phyloP scores from a whole-genome alignment of 2,888 invertebrate genomes.

The Artemia sinica region DNA sequence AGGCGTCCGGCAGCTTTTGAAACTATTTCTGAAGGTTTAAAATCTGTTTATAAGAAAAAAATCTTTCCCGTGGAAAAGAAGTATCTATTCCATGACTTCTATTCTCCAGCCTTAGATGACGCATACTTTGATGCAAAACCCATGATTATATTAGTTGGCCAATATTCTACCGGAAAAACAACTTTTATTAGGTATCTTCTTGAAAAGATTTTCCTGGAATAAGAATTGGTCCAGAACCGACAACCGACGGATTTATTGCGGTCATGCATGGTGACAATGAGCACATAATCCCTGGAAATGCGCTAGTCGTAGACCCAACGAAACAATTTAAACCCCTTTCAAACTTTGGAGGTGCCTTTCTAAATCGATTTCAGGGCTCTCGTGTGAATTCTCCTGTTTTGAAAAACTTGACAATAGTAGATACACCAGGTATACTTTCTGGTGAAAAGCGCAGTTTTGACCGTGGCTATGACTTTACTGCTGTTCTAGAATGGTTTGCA shows the following conservation, averaged over 20 bases:
- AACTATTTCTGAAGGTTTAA: slow-evolving; percentile 82
- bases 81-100: slow-evolving; percentile 87
- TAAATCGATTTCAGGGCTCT: slow-evolving; percentile 93
- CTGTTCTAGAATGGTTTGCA: slow-evolving; percentile 97
- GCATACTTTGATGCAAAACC: slow-evolving; percentile 97
- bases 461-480: slow-evolving; percentile 69
- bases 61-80: slow-evolving; percentile 69
- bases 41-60: slow-evolving; percentile 78
- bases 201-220: slow-evolving; percentile 91
- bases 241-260: slow-evolving; percentile 92
- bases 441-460: slow-evolving; percentile 86
- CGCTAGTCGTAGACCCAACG: slow-evolving; percentile 90
- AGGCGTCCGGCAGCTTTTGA: slow-evolving; percentile 42
- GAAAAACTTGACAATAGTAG: slow-evolving; percentile 85
- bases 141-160: slow-evolving; percentile 91
- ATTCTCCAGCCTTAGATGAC: slow-evolving; percentile 86
- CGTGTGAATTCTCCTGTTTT: slow-evolving; percentile 73
- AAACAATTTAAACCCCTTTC: slow-evolving; percentile 87
- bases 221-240: slow-evolving; percentile 94
- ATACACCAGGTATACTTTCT: slow-evolving; percentile 89
- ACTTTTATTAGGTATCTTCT: slow-evolving; percentile 51
- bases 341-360: slow-evolving; percentile 93
- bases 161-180: slow-evolving; percentile 95
- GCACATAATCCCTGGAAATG: slow-evolving; percentile 89
- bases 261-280: slow-evolving; percentile 76